Evolutionary conservation across 2,113 vertebrate genomes (phyloP).

Genomic region (Aptenodytes forsteri): DNA sequence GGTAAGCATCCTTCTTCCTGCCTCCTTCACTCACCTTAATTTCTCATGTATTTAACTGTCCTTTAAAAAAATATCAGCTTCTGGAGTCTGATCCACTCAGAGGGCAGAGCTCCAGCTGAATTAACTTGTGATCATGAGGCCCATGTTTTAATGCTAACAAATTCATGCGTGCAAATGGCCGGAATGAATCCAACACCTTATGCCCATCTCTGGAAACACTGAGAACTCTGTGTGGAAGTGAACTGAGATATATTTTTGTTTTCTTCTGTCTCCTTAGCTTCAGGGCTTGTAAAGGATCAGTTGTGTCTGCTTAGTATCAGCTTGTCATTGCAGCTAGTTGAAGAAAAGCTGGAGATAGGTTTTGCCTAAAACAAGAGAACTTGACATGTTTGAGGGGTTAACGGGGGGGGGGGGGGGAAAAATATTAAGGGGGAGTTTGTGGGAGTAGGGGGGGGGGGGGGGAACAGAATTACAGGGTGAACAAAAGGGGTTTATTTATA

Average conservation of each 20-base stretch:
- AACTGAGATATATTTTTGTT: neutral
- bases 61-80: neutral
- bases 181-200: neutral
- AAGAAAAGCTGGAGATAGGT: neutral
- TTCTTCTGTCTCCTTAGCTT: neutral
- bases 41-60: neutral
- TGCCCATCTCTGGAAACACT: neutral
- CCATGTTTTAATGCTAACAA: neutral
- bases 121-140: neutral
- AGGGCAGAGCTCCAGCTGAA: neutral
- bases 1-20: conserved; percentile 71
- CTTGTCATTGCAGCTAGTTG: neutral
- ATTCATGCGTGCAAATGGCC: neutral
- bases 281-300: neutral
- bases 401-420: neutral
- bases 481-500: neutral
- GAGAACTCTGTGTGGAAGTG: neutral
- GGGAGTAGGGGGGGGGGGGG: no score
- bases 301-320: neutral
- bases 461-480: neutral
- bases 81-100: neutral
- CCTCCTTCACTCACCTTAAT: neutral
- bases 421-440: no score
- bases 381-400: neutral
- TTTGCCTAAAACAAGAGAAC: neutral